A percentile compares a stretch with the other conserved stretches of the same genome.
These are phyloP conservation scores for Tinea pellionella DNA, from an alignment of 2,888 invertebrate species.

Conservation along the genomic window DNA sequence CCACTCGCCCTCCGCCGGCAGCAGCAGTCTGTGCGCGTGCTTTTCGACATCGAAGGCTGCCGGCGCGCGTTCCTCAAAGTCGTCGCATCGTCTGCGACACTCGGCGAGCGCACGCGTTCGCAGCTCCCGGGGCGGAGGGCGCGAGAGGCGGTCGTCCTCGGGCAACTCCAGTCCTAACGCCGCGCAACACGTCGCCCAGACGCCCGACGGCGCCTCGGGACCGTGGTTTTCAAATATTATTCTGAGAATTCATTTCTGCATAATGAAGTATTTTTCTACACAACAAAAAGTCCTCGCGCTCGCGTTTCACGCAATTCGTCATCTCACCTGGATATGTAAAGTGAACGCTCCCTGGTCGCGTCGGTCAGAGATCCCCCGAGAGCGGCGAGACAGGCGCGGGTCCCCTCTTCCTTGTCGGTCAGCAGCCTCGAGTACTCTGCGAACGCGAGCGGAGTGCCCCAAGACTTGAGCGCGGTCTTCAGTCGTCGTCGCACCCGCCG, in stretches of 20 bases:
- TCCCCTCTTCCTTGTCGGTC: slow-evolving; percentile 16
- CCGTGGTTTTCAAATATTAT: neutral
- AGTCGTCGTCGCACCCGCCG: slow-evolving; percentile 24
- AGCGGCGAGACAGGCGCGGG: neutral
- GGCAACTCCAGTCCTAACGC: slow-evolving; percentile 14
- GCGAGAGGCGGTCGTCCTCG: neutral
- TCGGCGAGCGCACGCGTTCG: neutral
- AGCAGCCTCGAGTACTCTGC: neutral
- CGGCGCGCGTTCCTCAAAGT: slow-evolving; percentile 21
- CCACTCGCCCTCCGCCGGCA: slow-evolving; percentile 21
- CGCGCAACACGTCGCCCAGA: slow-evolving; percentile 23
- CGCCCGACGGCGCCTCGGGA: slow-evolving; percentile 17
- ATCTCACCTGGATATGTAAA: neutral
- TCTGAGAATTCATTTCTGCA: no score
- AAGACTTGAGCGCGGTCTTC: slow-evolving; percentile 21
- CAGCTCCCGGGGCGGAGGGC: neutral
- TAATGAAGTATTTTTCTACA: no score
- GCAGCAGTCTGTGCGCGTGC: slow-evolving; percentile 28
- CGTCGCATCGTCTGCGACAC: neutral
- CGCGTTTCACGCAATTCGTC: no score
- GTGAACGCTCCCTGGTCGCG: no score
- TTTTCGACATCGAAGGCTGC: slow-evolving; percentile 26
- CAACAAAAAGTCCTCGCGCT: no score
- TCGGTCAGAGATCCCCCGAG: neutral
- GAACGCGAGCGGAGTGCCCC: slow-evolving; percentile 14